Base-by-base conservation (phyloP, 2,113 vertebrate genomes). In the Thermophis baileyi region DNA sequence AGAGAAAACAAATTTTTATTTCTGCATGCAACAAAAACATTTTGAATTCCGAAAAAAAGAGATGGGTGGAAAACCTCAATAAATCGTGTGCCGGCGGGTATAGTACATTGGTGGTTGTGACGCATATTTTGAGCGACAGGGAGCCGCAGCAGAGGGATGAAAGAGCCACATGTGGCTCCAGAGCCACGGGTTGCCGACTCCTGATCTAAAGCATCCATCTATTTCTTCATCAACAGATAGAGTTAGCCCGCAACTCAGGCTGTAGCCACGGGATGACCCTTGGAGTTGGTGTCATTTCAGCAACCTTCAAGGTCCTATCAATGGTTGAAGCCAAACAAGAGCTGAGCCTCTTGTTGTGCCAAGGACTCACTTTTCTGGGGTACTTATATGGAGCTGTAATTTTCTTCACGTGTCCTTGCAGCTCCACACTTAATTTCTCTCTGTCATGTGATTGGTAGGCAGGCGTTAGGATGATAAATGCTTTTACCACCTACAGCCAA, bases 361-460 rank as follows among this genome's bases (percentile, higher is more conserved):
- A n/a, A 87, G 49, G 3, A 92, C 51, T 93, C 94, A 96, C 97
- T 96, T 97, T 98, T 91, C 97, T 96, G 1, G 63, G 96, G 57
- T 97, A 97, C 94, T 97, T 97, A 89, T 97, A 97, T 25, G 96
- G 96, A 54, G 96, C 96, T 10, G 96, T 97, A 14, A 95, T 91
- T 25, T 94, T 96, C 93, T 96, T 97, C 74, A 97, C 96, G 86
- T 97, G 96, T 4, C 95, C 88, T 85, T 97, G 97, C 60, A 97
- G 93, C 92, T 97, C 95, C 93, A 60, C 30, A 54, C 89, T 93
- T 89, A 97, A 94, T 92, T 96, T 93, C 51, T 94, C 91, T 92
- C 92, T 94, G 93, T 97, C 91, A 0, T 74, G 94, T 50, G 69
- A 94, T 90, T 92, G 94, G 90, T 96, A 97, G 60, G 93, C 89